Percentiles rank a stretch among this genome's conserved stretches.
Evolutionary conservation across 2,113 vertebrate species (phyloP).

Genomic region (Noturus placidus): DNA sequence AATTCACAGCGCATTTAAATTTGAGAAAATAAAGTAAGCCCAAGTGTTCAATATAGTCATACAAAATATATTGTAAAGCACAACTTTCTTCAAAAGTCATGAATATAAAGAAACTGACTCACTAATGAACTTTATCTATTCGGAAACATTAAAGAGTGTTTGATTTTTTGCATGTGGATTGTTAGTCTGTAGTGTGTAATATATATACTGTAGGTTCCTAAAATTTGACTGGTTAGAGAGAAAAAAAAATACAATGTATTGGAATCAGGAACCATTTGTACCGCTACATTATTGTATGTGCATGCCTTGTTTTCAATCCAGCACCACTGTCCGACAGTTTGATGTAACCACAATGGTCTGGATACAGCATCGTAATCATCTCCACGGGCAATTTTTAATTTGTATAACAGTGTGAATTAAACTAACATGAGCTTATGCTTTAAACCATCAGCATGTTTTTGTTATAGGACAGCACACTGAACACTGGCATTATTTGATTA

Average conservation of each 20-base stretch:
- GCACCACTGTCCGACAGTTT: background rate
- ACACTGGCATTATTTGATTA: background rate
- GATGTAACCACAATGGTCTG: background rate
- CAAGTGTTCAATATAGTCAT: background rate
- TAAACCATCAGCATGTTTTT: background rate
- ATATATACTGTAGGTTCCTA: background rate
- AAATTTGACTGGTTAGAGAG: background rate
- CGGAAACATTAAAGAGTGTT: too few species aligned
- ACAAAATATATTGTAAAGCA: constrained; percentile 7
- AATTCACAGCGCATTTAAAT: constrained; percentile 1
- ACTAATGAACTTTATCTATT: background rate
- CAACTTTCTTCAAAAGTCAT: background rate
- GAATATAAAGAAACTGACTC: background rate
- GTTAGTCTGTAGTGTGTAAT: background rate
- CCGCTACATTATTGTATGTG: background rate
- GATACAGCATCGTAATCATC: background rate
- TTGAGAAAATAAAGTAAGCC: background rate
- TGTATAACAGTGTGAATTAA: background rate
- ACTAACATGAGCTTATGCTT: background rate
- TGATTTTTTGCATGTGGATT: background rate
- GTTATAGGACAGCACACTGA: background rate
- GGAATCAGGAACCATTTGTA: background rate
- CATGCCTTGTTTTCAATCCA: background rate
- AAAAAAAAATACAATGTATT: background rate
- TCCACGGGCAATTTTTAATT: background rate